Base-by-base conservation (phyloP, 2,888 invertebrate species). In the Ochropleura leucogaster region DNA sequence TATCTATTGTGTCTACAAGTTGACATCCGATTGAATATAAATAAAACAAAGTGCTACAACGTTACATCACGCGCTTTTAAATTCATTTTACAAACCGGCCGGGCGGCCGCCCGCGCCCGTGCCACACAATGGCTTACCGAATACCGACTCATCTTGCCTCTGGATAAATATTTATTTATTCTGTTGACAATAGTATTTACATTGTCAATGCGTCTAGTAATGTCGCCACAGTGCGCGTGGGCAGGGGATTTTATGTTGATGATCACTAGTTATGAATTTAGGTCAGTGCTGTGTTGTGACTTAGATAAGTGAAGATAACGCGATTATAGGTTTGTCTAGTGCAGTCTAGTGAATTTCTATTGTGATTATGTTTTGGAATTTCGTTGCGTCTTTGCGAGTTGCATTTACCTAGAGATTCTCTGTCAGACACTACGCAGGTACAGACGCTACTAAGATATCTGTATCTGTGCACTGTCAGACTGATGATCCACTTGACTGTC, bases 151-250 rank as follows among this genome's bases (percentile, higher is more conserved):
- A 95, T 95, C 95, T 93, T 90, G 92, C 93, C 90, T 91, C 90
- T 90, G 92, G 91, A 95, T 96, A 95, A 96, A 95, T 96, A 96
- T 96, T 95, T 95, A 96, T 96, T 94, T 94, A 94, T 95, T 95
- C 93, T 94, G 95, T 95, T 95, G 95, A 96, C 96, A 96, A 95
- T 94, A 91, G 92, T 95, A 95, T 96, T 95, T 95, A 95, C 95
- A 96, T 95, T 94, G 94, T 94, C 90, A 94, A 92, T 91, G 91
- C 87, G 90, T 90, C 90, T 91, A 90, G 92, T 90, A 89, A 90
- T 93, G 94, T 94, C 91, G 90, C 92, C 91, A 92, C 90, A 90
- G 89, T 79, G 87, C 87, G 95, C 93, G 95, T 95, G 92, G 95
- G 95, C 88, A 84, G 91, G 76, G 82, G 89, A 90, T 91, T 92